Evolutionary conservation across 2,888 invertebrate genomes (phyloP), one percentile per base, ranked within the genome.

Genomic region (Trichogramma dendrolimi): DNA sequence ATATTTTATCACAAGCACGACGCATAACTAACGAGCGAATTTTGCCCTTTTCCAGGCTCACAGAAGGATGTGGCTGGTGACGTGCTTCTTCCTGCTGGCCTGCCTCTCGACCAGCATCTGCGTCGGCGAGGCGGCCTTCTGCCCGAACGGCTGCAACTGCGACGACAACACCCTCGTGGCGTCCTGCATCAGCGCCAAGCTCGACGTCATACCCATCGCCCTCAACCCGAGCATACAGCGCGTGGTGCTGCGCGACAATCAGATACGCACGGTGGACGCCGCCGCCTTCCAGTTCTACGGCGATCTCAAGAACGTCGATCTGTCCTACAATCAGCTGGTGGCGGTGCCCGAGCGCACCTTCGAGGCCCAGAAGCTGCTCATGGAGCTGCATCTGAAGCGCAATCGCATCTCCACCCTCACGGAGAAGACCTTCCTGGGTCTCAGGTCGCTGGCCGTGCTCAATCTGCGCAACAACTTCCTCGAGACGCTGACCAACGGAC

Each of bases 131-230:
- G 86, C 86, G 43, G 81, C 88, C 67, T 88, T 91, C 81, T 95
- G 94, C 75, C 94, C 94, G n/a, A 85, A 81, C 66, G 91, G 90
- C 69, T 95, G 95, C 81, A 86, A 83, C 77, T 95, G 95, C 82
- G 91, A 94, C 81, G 94, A 95, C 75, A 92, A 92, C 68, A 92
- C 90, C 7, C 86, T 92, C 69, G 89, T 91, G 62, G 94, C 94
- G 55, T 87, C 88, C 69, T 95, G 94, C 80, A 88, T 91, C 71
- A 89, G 88, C 75, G 92, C 92, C 74, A 90, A 90, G 69, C 83
- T 95, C 65, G 93, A 93, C 81, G 92, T 93, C 59, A 86, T 95
- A 65, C 94, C 94, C 65, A 94, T 94, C 73, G 91, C 93, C 4
- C 83, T 95, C 67, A 95, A 95, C 81, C 96, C 96, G 48, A 90